Evolutionary conservation across 2,113 vertebrate genomes (phyloP), one percentile per base, ranked within the genome.

Genomic region (Tor tambroides): DNA sequence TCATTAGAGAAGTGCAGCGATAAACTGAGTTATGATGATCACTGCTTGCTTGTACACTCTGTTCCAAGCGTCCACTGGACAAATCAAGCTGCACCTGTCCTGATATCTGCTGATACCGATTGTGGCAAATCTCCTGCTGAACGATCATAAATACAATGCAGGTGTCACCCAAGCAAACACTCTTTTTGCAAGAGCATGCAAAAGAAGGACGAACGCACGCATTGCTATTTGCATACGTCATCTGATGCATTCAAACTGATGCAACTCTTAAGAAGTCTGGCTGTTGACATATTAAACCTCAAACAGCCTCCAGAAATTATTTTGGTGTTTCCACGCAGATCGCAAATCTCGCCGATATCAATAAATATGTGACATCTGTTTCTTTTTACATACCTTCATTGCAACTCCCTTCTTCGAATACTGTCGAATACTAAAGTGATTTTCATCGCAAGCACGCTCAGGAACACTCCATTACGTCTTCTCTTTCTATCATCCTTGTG

Each of bases 391-490:
- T 94, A 96, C 95, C 95, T 95, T 96, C 95, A 96, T 96, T 90
- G 90, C 90, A 89, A 93, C 92, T 94, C 91, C 91, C 51, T 92
- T 88, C 81, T 41, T 91, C 92, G 91, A 92, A 94, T 94, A 92
- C 49, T 92, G 93, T 89, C 88, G 91, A 93, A 91, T 92, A 90
- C 91, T 88, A 91, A 89, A 76, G 91, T 89, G 92, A 91, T 91
- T 93, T 93, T 89, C 95, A 95, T 96, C 79, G 93, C 93, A 92
- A 93, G 88, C 86, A 91, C 92, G 91, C 87, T 80, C 83, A 87
- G 90, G 92, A 91, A 92, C 94, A 93, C 93, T 95, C 93, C 93
- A 94, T 95, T 93, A 95, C 94, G 94, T 95, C 94, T 94, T 94
- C 94, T 89, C 92, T 93, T 91, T 93, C 91, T 91, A 67, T 90